A percentile compares a stretch with the other conserved stretches of the same genome.
phyloP scores from a whole-genome alignment of 2,797 vertebrate genomes.

The Sebastes itinus region DNA sequence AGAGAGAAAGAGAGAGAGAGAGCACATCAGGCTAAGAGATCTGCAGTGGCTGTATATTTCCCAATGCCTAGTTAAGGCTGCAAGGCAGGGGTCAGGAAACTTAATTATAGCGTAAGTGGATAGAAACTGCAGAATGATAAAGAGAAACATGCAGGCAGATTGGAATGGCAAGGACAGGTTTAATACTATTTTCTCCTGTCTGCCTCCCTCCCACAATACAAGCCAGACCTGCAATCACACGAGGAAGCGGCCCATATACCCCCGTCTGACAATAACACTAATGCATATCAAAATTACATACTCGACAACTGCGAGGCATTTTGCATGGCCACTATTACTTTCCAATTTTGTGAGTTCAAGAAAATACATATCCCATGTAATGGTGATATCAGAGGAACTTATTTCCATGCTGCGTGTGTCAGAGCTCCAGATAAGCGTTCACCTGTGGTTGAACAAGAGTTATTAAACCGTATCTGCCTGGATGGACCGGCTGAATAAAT shows the following conservation, averaged over 20 bases:
- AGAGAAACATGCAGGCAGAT: conserved; percentile 97
- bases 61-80: conserved; percentile 96
- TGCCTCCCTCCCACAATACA: conserved; percentile 92
- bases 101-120: conserved; percentile 99
- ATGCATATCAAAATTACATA: conserved; percentile 89
- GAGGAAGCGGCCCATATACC: conserved; percentile 79
- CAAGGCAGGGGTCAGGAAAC: conserved; percentile 97
- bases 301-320: conserved; percentile 72
- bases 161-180: conserved; percentile 98
- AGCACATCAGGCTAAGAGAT: conserved; percentile 91
- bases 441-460: conserved; percentile 71
- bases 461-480: conserved; percentile 71
- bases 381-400: conserved; percentile 76
- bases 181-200: conserved; percentile 96
- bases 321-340: conserved; percentile 76
- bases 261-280: conserved; percentile 85
- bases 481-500: conserved; percentile 57
- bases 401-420: conserved; percentile 66
- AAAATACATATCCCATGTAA: conserved; percentile 75
- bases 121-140: conserved; percentile 98
- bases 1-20: conserved; percentile 53
- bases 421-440: conserved; percentile 71
- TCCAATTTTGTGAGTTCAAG: conserved; percentile 78
- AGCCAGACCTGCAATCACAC: conserved; percentile 88
- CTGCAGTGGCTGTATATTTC: conserved; percentile 94